Conservation (phyloP, 2,113 vertebrate species). For the Spea multiplicata region DNA sequence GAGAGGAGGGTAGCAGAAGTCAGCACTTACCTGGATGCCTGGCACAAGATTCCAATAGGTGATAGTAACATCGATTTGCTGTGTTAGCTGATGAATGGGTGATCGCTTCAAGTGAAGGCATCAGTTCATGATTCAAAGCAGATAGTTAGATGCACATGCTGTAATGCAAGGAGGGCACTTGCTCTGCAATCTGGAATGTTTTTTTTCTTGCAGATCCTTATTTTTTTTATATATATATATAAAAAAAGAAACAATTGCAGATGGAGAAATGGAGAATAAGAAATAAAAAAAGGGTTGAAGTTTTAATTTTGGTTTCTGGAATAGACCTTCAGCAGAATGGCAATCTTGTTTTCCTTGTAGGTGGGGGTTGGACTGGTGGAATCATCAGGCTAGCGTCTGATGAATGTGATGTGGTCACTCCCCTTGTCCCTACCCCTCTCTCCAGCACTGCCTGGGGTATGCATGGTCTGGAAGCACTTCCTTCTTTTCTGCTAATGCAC, state of each 20-base stretch:
- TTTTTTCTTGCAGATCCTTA: background rate
- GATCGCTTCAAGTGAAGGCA: conserved; percentile 67
- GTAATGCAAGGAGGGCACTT: conserved; percentile 23
- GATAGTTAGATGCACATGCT: conserved; percentile 40
- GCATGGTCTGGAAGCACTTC: conserved; percentile 27
- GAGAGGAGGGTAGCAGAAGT: conserved; percentile 51
- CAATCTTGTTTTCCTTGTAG: conserved; percentile 48
- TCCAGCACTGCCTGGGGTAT: conserved; percentile 17
- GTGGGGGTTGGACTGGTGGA: conserved; percentile 47
- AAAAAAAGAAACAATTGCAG: conserved; percentile 18
- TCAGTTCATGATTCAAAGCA: conserved; percentile 41
- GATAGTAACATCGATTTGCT: conserved; percentile 83
- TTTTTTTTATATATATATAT: background rate
- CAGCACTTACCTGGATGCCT: conserved; percentile 85
- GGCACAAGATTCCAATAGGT: conserved; percentile 73
- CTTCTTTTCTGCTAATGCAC: conserved; percentile 13
- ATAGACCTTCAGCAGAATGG: conserved; percentile 40
- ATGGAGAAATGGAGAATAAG: conserved; percentile 7
- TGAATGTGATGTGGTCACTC: conserved; percentile 46
- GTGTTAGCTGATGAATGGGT: conserved; percentile 76
- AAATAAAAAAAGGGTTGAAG: conserved; percentile 28
- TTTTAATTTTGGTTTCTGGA: conserved; percentile 45
- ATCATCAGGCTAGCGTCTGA: conserved; percentile 45
- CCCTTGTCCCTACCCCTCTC: conserved; percentile 46
- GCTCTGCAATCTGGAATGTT: background rate